Percentiles rank a stretch among this genome's conserved stretches.
Evolutionary conservation across 2,113 vertebrate species (phyloP).

Genomic region (Paradisaea rubra): DNA sequence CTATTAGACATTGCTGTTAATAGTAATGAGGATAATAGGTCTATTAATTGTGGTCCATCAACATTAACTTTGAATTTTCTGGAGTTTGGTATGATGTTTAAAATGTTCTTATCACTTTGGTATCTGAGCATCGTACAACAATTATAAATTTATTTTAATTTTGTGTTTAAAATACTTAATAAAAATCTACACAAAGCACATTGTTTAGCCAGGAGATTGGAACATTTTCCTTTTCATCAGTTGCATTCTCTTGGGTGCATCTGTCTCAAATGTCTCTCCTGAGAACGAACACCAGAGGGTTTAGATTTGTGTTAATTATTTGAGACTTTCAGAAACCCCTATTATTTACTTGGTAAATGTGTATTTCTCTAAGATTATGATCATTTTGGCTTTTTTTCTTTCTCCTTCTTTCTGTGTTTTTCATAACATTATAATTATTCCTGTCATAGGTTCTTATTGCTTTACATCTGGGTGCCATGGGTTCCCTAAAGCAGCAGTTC

Average conservation of each 20-base stretch:
- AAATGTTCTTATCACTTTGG: neutral
- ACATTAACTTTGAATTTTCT: neutral
- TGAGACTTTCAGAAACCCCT: slow-evolving; percentile 20
- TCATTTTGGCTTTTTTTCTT: neutral
- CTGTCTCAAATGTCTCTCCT: slow-evolving; percentile 38
- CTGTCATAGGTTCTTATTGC: neutral
- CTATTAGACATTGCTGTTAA: neutral
- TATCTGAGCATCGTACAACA: neutral
- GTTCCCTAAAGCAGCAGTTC: neutral
- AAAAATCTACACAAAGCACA: slow-evolving; percentile 30
- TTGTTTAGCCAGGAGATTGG: slow-evolving; percentile 46
- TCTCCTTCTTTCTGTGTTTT: neutral
- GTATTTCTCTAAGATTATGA: slow-evolving; percentile 23
- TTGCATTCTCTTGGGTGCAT: slow-evolving; percentile 45
- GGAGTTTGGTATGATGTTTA: neutral
- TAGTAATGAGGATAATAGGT: neutral
- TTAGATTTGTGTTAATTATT: slow-evolving; percentile 53
- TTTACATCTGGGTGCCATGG: neutral
- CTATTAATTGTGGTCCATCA: neutral
- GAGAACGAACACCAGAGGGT: slow-evolving; percentile 61
- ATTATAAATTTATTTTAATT: neutral
- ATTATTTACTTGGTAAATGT: slow-evolving; percentile 62
- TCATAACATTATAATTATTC: neutral
- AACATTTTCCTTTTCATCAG: slow-evolving; percentile 39
- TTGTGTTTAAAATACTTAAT: neutral